Evolutionary conservation across 2,113 vertebrate species (phyloP).

Genomic region (Steatornis caripensis): DNA sequence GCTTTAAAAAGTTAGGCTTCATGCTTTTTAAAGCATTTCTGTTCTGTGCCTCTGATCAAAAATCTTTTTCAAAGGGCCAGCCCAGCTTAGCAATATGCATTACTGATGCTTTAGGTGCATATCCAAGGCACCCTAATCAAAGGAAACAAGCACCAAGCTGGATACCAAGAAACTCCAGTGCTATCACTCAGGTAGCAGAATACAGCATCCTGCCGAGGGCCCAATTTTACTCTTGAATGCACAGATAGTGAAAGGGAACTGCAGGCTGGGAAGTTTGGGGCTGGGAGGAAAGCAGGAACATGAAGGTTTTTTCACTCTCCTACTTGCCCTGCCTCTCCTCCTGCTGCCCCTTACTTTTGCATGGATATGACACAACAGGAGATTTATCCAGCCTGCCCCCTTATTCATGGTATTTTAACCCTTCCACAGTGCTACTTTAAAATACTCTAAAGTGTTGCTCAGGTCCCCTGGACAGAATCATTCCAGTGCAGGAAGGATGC

Average conservation of each 20-base stretch:
- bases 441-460: too few species aligned
- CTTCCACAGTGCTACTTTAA: too few species aligned
- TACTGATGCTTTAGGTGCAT: background rate
- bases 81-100: background rate
- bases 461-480: background rate
- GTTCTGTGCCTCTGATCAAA: background rate
- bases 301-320: background rate
- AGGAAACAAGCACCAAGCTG: background rate
- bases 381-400: too few species aligned
- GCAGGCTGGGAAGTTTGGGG: background rate
- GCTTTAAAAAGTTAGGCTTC: background rate
- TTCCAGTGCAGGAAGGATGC: background rate
- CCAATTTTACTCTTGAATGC: background rate
- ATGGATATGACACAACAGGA: too few species aligned
- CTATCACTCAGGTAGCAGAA: background rate
- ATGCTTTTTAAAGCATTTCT: background rate
- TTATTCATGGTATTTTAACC: too few species aligned
- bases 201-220: background rate
- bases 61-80: background rate
- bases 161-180: background rate
- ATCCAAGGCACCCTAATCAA: background rate
- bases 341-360: too few species aligned
- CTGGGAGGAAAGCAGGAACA: background rate
- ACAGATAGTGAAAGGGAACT: background rate
- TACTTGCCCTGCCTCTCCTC: background rate